These are phyloP conservation scores for Choreutis nemorana DNA, from an alignment of 2,888 invertebrate species.

Conservation along the genomic window DNA sequence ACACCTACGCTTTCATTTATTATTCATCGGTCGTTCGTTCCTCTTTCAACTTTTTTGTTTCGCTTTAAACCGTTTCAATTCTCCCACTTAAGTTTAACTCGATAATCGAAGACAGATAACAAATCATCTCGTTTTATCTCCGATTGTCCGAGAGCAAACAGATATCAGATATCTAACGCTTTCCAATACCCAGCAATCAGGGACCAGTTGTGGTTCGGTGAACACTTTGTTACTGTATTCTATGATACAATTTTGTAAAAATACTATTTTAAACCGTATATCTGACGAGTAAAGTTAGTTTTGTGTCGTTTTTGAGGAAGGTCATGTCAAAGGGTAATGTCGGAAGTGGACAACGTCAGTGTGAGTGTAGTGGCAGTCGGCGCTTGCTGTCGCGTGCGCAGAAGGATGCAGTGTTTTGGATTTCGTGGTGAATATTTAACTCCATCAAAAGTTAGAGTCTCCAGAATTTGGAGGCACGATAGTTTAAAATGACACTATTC, in stretches of 20 bases:
- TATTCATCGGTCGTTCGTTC: no score
- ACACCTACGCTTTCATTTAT: no score
- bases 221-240: conserved; percentile 22
- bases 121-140: conserved; percentile 41
- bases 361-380: conserved; percentile 34
- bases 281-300: conserved; percentile 24
- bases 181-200: conserved; percentile 26
- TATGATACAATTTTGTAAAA: no score
- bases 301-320: neutral
- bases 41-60: no score
- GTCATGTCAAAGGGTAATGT: conserved; percentile 41
- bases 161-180: no score
- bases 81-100: conserved; percentile 2
- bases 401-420: conserved; percentile 60
- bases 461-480: no score
- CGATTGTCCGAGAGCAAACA: conserved; percentile 25
- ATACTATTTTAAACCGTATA: neutral
- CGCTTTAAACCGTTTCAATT: conserved; percentile 2
- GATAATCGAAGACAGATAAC: conserved; percentile 17
- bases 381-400: conserved; percentile 53
- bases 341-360: conserved; percentile 48
- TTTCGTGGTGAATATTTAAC: conserved; percentile 38
- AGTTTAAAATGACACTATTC: no score
- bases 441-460: neutral
- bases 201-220: conserved; percentile 30